Evolutionary conservation across 2,888 invertebrate species (phyloP).

Genomic region (Spilarctia lutea): DNA sequence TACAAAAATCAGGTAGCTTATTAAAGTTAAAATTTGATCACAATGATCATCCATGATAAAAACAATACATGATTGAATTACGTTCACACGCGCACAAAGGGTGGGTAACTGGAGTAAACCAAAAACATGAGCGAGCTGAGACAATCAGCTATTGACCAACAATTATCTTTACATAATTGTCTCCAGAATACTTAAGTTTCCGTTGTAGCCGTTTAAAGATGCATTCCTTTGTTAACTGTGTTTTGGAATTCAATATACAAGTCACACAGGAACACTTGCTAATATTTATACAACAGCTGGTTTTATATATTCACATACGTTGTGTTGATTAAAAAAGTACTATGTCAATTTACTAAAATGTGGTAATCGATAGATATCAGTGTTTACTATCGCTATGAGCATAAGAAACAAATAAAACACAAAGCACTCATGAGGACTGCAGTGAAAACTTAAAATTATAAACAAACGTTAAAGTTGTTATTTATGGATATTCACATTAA

Average conservation of each 20-base stretch:
- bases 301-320: neutral
- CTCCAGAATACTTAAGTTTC: neutral
- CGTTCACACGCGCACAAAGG: constrained; percentile 38
- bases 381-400: too few species aligned
- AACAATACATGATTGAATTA: neutral
- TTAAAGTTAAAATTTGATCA: neutral
- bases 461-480: too few species aligned
- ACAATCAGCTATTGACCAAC: constrained; percentile 57
- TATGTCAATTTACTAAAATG: neutral
- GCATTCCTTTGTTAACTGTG: neutral
- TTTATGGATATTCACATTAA: too few species aligned
- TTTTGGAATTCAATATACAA: neutral
- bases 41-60: neutral
- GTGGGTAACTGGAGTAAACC: constrained; percentile 20
- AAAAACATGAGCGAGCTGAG: constrained; percentile 47
- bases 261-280: neutral
- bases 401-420: neutral
- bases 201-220: neutral
- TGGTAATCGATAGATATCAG: neutral
- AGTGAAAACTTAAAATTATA: too few species aligned
- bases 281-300: too few species aligned
- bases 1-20: too few species aligned
- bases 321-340: neutral
- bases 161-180: constrained; percentile 17
- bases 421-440: too few species aligned